These are phyloP conservation scores for Pyrgilauda ruficollis DNA, from an alignment of 2,113 vertebrate genomes.

Conservation along the genomic window DNA sequence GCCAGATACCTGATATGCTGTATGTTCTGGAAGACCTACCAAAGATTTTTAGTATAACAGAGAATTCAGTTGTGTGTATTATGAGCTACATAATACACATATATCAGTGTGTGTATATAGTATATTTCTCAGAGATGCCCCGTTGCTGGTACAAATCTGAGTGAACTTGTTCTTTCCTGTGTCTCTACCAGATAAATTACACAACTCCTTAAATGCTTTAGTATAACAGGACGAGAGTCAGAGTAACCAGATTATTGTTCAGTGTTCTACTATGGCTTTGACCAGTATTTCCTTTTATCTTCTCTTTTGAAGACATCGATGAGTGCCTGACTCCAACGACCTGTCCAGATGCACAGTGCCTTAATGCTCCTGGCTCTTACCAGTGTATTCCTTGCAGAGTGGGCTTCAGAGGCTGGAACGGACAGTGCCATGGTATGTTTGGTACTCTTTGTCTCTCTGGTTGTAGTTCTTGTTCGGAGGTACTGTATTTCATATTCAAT, in stretches of 20 bases:
- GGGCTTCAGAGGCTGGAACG: slow-evolving; percentile 85
- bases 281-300: neutral
- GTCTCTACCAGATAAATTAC: neutral
- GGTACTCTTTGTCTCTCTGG: neutral
- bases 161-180: neutral
- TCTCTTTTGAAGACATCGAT: slow-evolving; percentile 81
- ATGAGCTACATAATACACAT: neutral
- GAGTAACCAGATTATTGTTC: neutral
- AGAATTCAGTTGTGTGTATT: neutral
- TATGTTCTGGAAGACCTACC: neutral
- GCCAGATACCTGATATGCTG: neutral
- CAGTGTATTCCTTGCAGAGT: slow-evolving; percentile 84
- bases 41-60: neutral
- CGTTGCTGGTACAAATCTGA: neutral
- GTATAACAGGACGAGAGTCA: neutral
- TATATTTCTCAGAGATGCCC: neutral
- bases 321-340: slow-evolving; percentile 80
- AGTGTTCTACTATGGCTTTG: neutral
- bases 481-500: neutral
- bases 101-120: no score
- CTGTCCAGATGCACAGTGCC: slow-evolving; percentile 87
- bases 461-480: neutral
- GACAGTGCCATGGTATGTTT: slow-evolving; percentile 86
- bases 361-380: slow-evolving; percentile 86
- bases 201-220: neutral